Evolutionary conservation across 2,888 invertebrate species (phyloP).

Genomic region (Andrena trimmerana): DNA sequence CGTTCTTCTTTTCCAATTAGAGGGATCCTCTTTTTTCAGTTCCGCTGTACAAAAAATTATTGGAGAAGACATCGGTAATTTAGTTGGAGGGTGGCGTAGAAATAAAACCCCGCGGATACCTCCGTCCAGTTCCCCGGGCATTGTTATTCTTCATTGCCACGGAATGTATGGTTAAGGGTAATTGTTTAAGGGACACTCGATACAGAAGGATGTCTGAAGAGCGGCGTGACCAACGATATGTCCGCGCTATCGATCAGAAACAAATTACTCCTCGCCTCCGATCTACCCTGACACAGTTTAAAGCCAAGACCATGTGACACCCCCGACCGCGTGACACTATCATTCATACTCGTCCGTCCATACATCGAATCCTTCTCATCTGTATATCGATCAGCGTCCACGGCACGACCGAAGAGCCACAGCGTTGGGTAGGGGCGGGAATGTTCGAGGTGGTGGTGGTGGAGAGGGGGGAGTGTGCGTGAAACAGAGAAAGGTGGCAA

Average conservation of each 20-base stretch:
- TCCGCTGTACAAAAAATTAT: neutral
- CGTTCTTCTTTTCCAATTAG: conserved; percentile 17
- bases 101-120: neutral
- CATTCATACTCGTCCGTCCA: conserved; percentile 70
- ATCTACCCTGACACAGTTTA: conserved; percentile 63
- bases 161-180: neutral
- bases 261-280: conserved; percentile 55
- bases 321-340: conserved; percentile 72
- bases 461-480: neutral
- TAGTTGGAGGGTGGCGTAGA: neutral
- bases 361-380: conserved; percentile 68
- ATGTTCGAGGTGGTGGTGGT: neutral
- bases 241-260: conserved; percentile 46
- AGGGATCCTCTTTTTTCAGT: neutral
- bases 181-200: neutral
- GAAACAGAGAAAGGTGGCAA: conserved; percentile 42
- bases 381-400: conserved; percentile 65
- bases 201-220: neutral
- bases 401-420: conserved; percentile 47
- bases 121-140: neutral
- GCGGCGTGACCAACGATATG: neutral
- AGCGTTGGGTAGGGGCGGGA: conserved; percentile 21
- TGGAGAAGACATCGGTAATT: neutral
- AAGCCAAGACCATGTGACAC: conserved; percentile 67
- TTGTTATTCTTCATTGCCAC: neutral